phyloP scores from a whole-genome alignment of 1,140 invertebrate genomes.

The Drosophila punjabiensis region DNA sequence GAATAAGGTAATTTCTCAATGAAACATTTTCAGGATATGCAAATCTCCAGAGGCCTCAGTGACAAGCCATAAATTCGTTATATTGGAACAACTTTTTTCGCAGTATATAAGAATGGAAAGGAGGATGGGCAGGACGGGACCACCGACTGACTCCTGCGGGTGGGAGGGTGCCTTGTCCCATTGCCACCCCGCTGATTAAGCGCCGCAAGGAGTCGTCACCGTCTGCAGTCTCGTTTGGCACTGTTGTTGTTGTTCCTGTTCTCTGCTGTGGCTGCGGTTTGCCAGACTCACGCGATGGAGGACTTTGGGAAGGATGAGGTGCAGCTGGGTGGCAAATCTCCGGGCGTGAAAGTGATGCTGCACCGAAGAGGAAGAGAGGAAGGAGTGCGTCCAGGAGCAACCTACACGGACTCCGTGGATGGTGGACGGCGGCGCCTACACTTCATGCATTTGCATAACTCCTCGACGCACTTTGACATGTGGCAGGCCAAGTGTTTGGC shows the following conservation, averaged over 20 bases:
- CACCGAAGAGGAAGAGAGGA: not conserved
- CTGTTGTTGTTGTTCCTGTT: constrained; percentile 36
- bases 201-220: constrained; percentile 54
- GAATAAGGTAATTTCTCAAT: constrained; percentile 3
- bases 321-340: constrained; percentile 7
- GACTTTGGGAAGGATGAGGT: not conserved
- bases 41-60: constrained; percentile 14
- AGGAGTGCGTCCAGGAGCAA: constrained; percentile 4
- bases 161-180: not conserved
- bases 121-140: not conserved
- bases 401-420: constrained; percentile 50
- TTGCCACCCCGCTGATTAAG: constrained; percentile 47
- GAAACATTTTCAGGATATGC: constrained; percentile 5
- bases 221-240: constrained; percentile 47
- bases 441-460: constrained; percentile 78
- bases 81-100: constrained; percentile 11
- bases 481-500: constrained; percentile 55
- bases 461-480: constrained; percentile 80
- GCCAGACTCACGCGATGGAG: constrained; percentile 36
- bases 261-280: constrained; percentile 49
- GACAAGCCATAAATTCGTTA: constrained; percentile 19
- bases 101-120: not conserved
- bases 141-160: not conserved
- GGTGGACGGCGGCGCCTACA: constrained; percentile 41
- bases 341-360: constrained; percentile 16